Conservation (phyloP, 1,140 invertebrate genomes). For the Helicorthomorpha holstii region DNA sequence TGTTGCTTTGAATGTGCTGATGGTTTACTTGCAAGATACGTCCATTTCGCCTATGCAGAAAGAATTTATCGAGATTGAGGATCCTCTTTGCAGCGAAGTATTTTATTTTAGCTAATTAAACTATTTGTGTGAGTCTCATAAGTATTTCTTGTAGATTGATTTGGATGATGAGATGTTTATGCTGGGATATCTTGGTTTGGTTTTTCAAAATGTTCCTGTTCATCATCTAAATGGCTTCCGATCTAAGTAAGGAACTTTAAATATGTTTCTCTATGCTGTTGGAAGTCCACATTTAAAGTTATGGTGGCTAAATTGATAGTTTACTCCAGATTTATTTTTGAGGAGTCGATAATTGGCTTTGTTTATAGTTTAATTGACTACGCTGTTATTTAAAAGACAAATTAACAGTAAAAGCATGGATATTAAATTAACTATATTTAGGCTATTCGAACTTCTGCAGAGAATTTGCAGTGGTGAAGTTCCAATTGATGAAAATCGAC, state of each 20-base stretch:
- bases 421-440: no score
- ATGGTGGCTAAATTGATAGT: no score
- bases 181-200: slow-evolving; percentile 44
- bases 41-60: slow-evolving; percentile 64
- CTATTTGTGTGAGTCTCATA: slow-evolving; percentile 4
- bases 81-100: slow-evolving; percentile 62
- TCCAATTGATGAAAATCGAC: no score
- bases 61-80: slow-evolving; percentile 64
- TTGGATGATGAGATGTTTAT: slow-evolving; percentile 53
- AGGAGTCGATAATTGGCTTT: no score
- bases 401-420: no score
- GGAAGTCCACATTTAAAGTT: not conserved
- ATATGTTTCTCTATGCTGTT: not conserved
- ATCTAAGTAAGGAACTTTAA: slow-evolving; percentile 26
- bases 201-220: slow-evolving; percentile 58
- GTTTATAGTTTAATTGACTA: no score
- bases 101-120: slow-evolving; percentile 15
- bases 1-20: slow-evolving; percentile 44
- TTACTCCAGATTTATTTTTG: no score
- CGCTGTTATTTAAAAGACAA: no score
- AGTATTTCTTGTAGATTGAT: slow-evolving; percentile 33
- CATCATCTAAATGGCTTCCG: slow-evolving; percentile 43
- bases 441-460: no score
- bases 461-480: no score
- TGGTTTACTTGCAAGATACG: slow-evolving; percentile 70